Conservation (phyloP, 2,797 vertebrate genomes). For the Crocodylus rhombifer region DNA sequence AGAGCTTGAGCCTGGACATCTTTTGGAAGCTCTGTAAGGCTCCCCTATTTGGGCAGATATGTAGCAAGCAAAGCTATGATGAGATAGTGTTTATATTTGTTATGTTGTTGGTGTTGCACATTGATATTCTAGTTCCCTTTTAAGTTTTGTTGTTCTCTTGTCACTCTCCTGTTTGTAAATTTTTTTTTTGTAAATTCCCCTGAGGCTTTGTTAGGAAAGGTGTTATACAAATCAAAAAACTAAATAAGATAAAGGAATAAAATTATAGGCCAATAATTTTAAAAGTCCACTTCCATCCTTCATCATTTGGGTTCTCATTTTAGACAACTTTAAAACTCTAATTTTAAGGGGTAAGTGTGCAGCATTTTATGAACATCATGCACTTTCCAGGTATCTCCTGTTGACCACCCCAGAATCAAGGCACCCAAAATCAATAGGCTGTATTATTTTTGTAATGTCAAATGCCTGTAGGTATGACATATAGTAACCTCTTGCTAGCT, state of each 20-base stretch:
- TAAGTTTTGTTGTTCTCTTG: too few relatives aligned
- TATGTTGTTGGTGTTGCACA: too few relatives aligned
- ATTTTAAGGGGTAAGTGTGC: not conserved
- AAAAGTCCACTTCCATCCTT: not conserved
- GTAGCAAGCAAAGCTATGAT: too few relatives aligned
- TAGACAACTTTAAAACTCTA: not conserved
- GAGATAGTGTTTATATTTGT: too few relatives aligned
- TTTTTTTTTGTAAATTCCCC: too few relatives aligned
- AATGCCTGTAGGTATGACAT: rapidly evolving
- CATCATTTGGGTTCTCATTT: not conserved
- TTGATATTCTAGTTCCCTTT: too few relatives aligned
- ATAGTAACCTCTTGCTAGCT: not conserved
- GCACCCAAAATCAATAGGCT: rapidly evolving
- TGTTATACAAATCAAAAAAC: too few relatives aligned
- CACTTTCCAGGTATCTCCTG: not conserved
- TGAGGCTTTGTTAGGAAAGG: too few relatives aligned
- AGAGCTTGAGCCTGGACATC: too few relatives aligned
- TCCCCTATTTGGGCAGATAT: too few relatives aligned
- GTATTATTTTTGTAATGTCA: not conserved
- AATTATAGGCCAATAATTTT: not conserved
- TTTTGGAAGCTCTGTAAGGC: too few relatives aligned
- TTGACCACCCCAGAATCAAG: not conserved
- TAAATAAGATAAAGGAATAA: not conserved
- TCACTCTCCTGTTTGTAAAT: too few relatives aligned
- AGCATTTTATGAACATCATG: not conserved